Conservation (phyloP, 2,888 invertebrate species). For the Amphipyra berbera region DNA sequence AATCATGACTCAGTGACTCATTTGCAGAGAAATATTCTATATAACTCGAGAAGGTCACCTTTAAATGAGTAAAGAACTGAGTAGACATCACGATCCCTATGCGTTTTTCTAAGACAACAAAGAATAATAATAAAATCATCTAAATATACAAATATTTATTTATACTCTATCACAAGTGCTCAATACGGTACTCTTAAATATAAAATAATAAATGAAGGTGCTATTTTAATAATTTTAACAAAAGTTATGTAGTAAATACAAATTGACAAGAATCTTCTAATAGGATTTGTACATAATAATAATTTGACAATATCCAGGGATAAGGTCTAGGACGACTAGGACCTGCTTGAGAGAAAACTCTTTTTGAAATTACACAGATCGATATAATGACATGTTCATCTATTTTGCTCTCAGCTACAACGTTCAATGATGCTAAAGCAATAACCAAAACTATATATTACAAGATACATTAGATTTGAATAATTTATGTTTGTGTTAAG, state of each 20-base stretch:
- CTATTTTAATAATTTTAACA: not conserved
- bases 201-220: conserved; percentile 4
- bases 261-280: too few relatives aligned
- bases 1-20: conserved; percentile 44
- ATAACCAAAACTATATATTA: conserved; percentile 25
- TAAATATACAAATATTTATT: conserved; percentile 17
- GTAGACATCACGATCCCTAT: conserved; percentile 5
- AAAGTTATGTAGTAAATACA: not conserved
- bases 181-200: conserved; percentile 24
- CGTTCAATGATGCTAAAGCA: conserved; percentile 8
- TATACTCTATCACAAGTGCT: conserved; percentile 50
- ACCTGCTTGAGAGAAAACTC: not conserved
- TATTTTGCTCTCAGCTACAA: conserved; percentile 1
- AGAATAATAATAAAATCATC: conserved; percentile 34
- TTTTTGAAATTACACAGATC: not conserved
- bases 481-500: conserved; percentile 38
- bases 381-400: not conserved
- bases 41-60: conserved; percentile 42
- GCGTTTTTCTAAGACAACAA: conserved; percentile 16
- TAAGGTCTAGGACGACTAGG: not conserved
- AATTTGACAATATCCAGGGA: not conserved
- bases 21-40: conserved; percentile 39
- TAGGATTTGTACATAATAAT: not conserved
- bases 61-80: conserved; percentile 46
- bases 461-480: conserved; percentile 26